Evolutionary conservation across 2,888 invertebrate species (phyloP).

Genomic region (Callimorpha dominula): DNA sequence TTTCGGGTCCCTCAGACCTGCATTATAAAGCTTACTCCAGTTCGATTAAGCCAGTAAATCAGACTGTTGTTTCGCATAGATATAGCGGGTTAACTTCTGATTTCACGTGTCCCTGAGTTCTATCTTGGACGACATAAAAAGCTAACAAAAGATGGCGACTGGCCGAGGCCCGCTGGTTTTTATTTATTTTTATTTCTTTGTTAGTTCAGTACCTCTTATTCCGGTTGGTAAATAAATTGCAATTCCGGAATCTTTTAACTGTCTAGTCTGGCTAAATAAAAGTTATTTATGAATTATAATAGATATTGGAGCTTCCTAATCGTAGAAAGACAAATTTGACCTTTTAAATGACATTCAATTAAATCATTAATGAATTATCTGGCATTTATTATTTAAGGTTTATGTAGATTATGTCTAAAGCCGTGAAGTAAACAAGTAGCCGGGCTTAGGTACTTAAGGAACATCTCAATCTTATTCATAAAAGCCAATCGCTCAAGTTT

Average conservation of each 20-base stretch:
- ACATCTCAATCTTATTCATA: conserved; percentile 9
- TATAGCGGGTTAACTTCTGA: conserved; percentile 78
- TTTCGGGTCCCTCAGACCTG: conserved; percentile 60
- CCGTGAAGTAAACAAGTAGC: not conserved
- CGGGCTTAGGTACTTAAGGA: conserved; percentile 1
- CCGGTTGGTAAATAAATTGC: conserved; percentile 66
- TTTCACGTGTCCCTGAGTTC: conserved; percentile 78
- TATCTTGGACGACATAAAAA: conserved; percentile 77
- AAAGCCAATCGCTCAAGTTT: conserved; percentile 47
- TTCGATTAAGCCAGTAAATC: conserved; percentile 81
- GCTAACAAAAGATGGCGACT: conserved; percentile 74
- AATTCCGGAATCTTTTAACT: conserved; percentile 39
- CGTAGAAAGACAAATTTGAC: not conserved
- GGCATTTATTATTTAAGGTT: not conserved
- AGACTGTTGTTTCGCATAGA: conserved; percentile 75
- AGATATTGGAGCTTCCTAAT: not conserved
- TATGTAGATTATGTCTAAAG: not conserved
- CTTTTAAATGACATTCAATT: too few species aligned
- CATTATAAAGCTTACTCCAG: conserved; percentile 69
- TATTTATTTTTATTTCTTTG: conserved; percentile 76
- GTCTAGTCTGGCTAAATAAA: not conserved
- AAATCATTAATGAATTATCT: too few species aligned
- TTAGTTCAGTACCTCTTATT: conserved; percentile 56
- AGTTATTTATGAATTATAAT: not conserved
- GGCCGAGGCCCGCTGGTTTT: conserved; percentile 60